Conservation (phyloP, 2,113 vertebrate genomes). For the Miniopterus natalensis region DNA sequence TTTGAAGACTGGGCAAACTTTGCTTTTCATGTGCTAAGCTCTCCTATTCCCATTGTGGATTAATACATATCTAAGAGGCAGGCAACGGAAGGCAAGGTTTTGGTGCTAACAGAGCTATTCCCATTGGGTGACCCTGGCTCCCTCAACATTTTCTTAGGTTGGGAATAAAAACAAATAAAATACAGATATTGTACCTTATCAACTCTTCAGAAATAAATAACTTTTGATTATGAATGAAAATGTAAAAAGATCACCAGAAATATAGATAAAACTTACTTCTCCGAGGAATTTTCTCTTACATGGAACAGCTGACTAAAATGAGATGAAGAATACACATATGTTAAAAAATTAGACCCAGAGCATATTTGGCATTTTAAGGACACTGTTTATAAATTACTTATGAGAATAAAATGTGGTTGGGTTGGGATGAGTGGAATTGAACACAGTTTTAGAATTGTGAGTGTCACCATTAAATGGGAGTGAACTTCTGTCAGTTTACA, state of each 20-base stretch:
- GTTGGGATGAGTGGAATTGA: not conserved
- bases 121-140: not conserved
- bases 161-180: not conserved
- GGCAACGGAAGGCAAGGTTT: not conserved
- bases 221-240: slow-evolving; percentile 38
- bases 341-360: not conserved
- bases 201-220: not conserved
- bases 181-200: not conserved
- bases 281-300: not conserved
- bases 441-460: not conserved
- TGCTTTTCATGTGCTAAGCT: not conserved
- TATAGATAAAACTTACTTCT: slow-evolving; percentile 52
- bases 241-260: not conserved
- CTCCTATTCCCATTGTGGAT: not conserved
- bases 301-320: slow-evolving; percentile 61
- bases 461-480: not conserved
- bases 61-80: not conserved
- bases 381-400: not conserved
- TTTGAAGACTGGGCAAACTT: not conserved
- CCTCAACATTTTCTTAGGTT: not conserved
- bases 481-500: not conserved
- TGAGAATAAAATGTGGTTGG: not conserved
- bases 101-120: not conserved
- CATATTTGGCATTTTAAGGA: not conserved
- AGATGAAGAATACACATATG: not conserved